Evolutionary conservation across 2,797 vertebrate genomes (phyloP).

Genomic region (Gallinago nigripennis): DNA sequence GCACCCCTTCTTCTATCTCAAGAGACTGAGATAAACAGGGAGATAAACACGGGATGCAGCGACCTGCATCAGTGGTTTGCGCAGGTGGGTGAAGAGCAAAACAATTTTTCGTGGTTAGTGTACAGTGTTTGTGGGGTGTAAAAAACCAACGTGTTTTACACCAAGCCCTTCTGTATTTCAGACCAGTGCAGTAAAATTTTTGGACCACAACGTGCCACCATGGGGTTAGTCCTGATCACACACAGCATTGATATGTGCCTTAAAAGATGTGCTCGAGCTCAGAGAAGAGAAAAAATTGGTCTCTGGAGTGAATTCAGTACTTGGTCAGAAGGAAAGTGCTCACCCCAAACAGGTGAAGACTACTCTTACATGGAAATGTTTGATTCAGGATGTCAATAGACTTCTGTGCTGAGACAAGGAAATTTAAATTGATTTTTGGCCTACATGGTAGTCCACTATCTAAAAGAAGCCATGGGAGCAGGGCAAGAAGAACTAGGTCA

Average conservation of each 20-base stretch:
- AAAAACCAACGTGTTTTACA: rapidly evolving
- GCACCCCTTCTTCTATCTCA: background rate
- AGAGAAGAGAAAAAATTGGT: background rate
- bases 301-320: background rate
- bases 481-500: background rate
- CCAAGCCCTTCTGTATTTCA: rapidly evolving
- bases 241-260: rapidly evolving
- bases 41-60: background rate
- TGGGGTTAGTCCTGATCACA: rapidly evolving
- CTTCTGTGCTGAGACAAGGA: background rate
- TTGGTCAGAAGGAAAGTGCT: background rate
- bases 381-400: background rate
- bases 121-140: background rate
- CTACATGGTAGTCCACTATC: background rate
- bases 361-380: background rate
- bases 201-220: rapidly evolving
- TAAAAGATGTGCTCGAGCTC: background rate
- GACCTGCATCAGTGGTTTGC: background rate
- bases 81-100: background rate
- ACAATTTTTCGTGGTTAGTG: rapidly evolving
- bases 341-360: background rate
- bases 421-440: background rate
- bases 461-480: background rate
- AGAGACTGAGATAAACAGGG: too few species aligned
- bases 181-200: background rate